Percentiles rank a stretch among this genome's conserved stretches.
These are phyloP conservation scores for Vanacampus margaritifer DNA, from an alignment of 2,113 vertebrate genomes.

Conservation along the genomic window DNA sequence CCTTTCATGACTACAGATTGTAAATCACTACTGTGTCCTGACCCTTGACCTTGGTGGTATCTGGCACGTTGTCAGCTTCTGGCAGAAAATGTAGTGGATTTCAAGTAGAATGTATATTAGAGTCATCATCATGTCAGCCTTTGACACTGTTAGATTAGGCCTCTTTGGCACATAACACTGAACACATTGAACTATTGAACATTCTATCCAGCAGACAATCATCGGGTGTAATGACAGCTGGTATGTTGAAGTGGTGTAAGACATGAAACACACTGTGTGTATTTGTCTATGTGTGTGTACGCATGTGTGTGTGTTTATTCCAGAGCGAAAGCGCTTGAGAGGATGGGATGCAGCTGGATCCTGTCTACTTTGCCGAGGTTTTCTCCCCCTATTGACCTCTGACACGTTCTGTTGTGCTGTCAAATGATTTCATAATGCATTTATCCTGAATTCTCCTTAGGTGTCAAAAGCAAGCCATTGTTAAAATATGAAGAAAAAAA, in stretches of 20 bases:
- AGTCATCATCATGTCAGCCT: background rate
- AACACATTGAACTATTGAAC: constrained; percentile 3
- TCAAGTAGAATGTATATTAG: constrained; percentile 11
- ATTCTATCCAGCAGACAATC: background rate
- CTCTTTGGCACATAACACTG: background rate
- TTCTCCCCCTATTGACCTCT: constrained; percentile 44
- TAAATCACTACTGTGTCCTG: constrained; percentile 55
- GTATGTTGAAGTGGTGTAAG: background rate
- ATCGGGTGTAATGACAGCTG: constrained; percentile 8
- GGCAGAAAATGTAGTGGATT: constrained; percentile 23
- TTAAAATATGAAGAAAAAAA: background rate
- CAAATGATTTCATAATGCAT: constrained; percentile 24
- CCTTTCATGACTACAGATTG: constrained; percentile 48
- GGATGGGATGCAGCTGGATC: constrained; percentile 74
- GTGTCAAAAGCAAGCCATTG: constrained; percentile 7
- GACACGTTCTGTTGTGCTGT: constrained; percentile 38
- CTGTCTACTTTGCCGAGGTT: constrained; percentile 55
- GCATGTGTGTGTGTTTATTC: constrained; percentile 19
- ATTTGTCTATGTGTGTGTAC: constrained; percentile 9
- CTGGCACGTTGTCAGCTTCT: constrained; percentile 27
- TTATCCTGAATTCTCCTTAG: constrained; percentile 7
- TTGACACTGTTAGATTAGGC: background rate
- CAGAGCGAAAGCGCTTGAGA: constrained; percentile 47
- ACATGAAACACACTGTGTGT: constrained; percentile 18
- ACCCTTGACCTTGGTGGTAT: constrained; percentile 41